Evolutionary conservation across 2,113 vertebrate genomes (phyloP), one percentile per base, ranked within the genome.

Genomic region (Xenopus borealis): DNA sequence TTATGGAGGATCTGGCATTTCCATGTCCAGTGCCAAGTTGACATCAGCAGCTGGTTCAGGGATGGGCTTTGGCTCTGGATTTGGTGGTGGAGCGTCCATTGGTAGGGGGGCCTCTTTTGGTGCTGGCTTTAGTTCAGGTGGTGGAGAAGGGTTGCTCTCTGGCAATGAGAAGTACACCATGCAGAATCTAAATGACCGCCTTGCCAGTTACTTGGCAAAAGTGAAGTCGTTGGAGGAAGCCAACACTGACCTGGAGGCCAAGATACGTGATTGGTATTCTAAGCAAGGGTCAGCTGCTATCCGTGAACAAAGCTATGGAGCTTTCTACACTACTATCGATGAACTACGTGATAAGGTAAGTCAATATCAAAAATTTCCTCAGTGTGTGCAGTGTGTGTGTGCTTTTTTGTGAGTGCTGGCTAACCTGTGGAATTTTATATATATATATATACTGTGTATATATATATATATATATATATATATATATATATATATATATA

Each of bases 171-270:
- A 96, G 87, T 82, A 93, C 69, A 93, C 91, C 0, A 93, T 98
- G 93, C 92, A 93, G 78, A 93, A 93, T 46, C 89, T 99, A 81
- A 99, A 99, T 0, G 91, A 91, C 52, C 94, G 97, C 1, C 88
- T 99, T 88, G 92, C 91, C 12, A 84, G 82, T 0, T 99, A 95
- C 88, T 87, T 99, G 90, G 83, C 85, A 14, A 91, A 88, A 83
- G 90, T 92, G 3, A 87, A 84, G 0, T 86, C 89, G 0, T 79
- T 93, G 84, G 88, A 92, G 74, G 82, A 82, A 20, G 89, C 90
- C 59, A 93, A 94, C 1, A 55, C 84, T 0, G 88, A 92, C 1
- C 80, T 94, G 72, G 93, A 94, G 81, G 57, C 85, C 45, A 92
- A 93, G 82, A 92, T 94, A 72, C 88, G 88, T 0, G 89, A 91